These are phyloP conservation scores for Drosophila azteca DNA, from an alignment of 1,140 invertebrate genomes.

Conservation along the genomic window DNA sequence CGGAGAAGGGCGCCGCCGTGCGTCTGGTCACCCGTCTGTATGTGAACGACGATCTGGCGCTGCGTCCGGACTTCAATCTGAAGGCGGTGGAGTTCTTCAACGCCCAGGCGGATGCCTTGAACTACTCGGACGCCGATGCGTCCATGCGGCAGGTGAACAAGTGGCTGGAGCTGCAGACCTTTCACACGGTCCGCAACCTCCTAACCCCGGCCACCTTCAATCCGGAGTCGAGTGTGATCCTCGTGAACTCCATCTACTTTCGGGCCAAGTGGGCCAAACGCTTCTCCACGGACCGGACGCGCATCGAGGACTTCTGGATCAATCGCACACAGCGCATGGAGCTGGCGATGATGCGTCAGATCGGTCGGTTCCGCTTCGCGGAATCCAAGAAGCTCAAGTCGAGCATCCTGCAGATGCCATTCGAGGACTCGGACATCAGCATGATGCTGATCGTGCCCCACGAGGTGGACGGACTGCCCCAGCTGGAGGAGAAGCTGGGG, in stretches of 20 bases:
- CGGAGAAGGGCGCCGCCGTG: slow-evolving; percentile 29
- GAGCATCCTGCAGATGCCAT: slow-evolving; percentile 85
- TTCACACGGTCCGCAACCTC: slow-evolving; percentile 87
- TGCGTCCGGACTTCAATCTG: slow-evolving; percentile 50
- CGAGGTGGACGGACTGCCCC: slow-evolving; percentile 84
- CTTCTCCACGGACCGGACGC: slow-evolving; percentile 84
- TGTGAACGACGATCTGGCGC: slow-evolving; percentile 37
- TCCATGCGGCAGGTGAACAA: slow-evolving; percentile 86
- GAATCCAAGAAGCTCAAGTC: slow-evolving; percentile 83
- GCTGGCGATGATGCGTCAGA: slow-evolving; percentile 69
- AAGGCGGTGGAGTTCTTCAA: slow-evolving; percentile 62
- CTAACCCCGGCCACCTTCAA: slow-evolving; percentile 82
- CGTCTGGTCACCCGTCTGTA: slow-evolving; percentile 62
- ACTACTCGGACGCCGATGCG: slow-evolving; percentile 83
- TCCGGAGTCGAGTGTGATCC: slow-evolving; percentile 84
- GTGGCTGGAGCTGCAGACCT: slow-evolving; percentile 87
- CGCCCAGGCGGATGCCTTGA: slow-evolving; percentile 83
- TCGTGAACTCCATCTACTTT: slow-evolving; percentile 88
- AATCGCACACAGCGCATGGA: slow-evolving; percentile 51
- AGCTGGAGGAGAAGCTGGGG: slow-evolving; percentile 60
- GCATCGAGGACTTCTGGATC: slow-evolving; percentile 64
- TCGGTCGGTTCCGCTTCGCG: slow-evolving; percentile 83
- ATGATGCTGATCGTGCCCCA: slow-evolving; percentile 87
- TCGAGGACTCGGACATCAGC: slow-evolving; percentile 85
- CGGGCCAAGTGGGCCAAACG: slow-evolving; percentile 87